phyloP scores from a whole-genome alignment of 2,797 vertebrate genomes.

The Adelosebastes latens region DNA sequence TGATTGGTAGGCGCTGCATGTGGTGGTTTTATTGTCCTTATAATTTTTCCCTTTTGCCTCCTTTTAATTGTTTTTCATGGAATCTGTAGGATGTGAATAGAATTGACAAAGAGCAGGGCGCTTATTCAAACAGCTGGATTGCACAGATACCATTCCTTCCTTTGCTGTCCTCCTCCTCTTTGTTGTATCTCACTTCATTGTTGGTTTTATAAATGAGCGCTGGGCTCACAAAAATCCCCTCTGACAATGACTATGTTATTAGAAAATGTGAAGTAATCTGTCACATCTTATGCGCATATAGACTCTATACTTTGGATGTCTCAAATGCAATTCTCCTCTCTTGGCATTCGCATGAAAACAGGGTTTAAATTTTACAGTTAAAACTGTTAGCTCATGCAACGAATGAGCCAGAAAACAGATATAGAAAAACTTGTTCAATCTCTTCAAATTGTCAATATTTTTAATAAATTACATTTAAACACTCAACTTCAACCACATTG shows the following conservation, averaged over 20 bases:
- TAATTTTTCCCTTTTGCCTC: neutral
- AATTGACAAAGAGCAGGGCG: neutral
- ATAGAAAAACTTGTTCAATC: neutral
- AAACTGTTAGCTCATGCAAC: neutral
- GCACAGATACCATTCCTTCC: neutral
- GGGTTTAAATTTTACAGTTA: neutral
- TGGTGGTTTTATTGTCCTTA: neutral
- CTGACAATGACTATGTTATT: neutral
- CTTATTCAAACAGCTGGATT: slow-evolving; percentile 14
- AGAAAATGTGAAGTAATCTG: neutral
- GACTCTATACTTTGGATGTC: neutral
- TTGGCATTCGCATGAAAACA: neutral
- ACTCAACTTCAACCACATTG: neutral
- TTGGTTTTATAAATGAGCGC: neutral
- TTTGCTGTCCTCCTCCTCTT: neutral
- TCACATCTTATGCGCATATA: neutral
- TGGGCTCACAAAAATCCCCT: slow-evolving; percentile 1
- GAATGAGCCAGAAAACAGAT: neutral
- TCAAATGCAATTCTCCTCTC: neutral
- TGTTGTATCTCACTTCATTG: neutral
- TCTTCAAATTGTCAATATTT: neutral
- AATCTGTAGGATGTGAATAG: neutral
- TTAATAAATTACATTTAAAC: neutral
- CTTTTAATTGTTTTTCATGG: neutral
- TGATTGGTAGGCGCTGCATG: neutral